phyloP scores from a whole-genome alignment of 2,888 invertebrate genomes.

The Cyclophora albipunctata region DNA sequence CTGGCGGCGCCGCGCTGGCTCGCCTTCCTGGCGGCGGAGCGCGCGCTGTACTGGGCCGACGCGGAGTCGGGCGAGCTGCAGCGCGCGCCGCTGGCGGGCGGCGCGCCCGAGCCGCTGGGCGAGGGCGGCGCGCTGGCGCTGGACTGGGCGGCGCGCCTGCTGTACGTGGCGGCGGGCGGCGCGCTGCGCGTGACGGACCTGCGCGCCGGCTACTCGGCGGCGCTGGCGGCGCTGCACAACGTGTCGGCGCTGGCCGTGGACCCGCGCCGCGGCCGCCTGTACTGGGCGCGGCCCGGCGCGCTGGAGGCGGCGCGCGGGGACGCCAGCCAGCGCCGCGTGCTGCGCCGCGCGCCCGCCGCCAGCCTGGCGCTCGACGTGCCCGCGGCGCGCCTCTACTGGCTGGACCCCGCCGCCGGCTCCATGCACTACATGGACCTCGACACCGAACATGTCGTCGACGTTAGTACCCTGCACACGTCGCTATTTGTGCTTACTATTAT shows the following conservation, averaged over 20 bases:
- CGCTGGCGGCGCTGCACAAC: conserved; percentile 72
- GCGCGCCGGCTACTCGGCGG: conserved; percentile 79
- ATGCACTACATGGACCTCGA: conserved; percentile 78
- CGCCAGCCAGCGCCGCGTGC: conserved; percentile 65
- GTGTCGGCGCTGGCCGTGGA: conserved; percentile 82
- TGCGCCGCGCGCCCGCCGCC: conserved; percentile 23
- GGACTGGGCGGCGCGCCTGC: conserved; percentile 86
- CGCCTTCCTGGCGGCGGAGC: conserved; percentile 79
- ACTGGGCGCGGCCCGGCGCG: conserved; percentile 67
- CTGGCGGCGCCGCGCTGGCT: conserved; percentile 81
- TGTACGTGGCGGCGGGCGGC: conserved; percentile 80
- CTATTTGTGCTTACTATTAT: no score
- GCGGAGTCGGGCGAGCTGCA: conserved; percentile 33
- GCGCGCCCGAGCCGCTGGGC: conserved; percentile 77
- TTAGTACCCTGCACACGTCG: conserved; percentile 17
- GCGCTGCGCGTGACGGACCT: conserved; percentile 82
- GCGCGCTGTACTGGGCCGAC: conserved; percentile 81
- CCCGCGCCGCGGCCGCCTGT: conserved; percentile 77
- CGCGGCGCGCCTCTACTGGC: conserved; percentile 81
- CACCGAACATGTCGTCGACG: conserved; percentile 41
- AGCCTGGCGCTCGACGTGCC: conserved; percentile 76
- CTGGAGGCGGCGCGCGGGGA: conserved; percentile 80
- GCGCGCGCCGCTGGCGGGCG: conserved; percentile 78
- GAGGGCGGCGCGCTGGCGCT: conserved; percentile 84
- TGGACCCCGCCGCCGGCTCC: conserved; percentile 49